Evolutionary conservation across 2,113 vertebrate genomes (phyloP), one percentile per base, ranked within the genome.

Genomic region (Lichenostomus cassidix): DNA sequence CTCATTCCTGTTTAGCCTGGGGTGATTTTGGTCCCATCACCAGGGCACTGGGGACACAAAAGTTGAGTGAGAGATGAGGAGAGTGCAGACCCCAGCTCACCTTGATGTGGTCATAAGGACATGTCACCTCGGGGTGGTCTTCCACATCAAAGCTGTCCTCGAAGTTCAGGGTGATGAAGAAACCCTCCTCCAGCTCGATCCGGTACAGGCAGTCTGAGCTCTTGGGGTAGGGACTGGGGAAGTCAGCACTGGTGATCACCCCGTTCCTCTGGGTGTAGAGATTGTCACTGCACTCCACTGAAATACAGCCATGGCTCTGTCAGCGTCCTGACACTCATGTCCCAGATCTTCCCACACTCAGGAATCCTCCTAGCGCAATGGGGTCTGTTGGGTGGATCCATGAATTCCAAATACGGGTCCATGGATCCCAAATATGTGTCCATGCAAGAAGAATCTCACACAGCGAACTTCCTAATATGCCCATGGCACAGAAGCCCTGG

Each of bases 51-150:
- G 42, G 15, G 20, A 71, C 74, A 39, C 15, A 20, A 33, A 22
- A 60, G 28, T 64, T 0, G 10, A 56, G 19, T 0, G 1, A 1
- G 6, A 56, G 23, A 52, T 56, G 19, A 62, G 2, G 19, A 62
- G 2, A 10, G 19, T 20, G 24, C 33, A 84, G 73, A 90, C 22
- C 27, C 15, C 68, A 24, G 47, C 96, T 98, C 88, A 99, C 99
- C 99, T 99, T 99, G 75, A 99, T 80, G 70, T 98, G 98, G 93
- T 99, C 99, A 25, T 99, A 99, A 2, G 99, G 99, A 71, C 99
- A 99, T 55, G 92, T 95, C 79, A 98, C 97, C 21, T 99, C 99
- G 0, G 99, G 99, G 68, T 99, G 99, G 62, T 99, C 99, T 94
- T 99, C 99, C 33, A 99, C 97, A 6, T 99, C 99, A 1, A 99